Conservation (phyloP, 1,140 invertebrate genomes). For the Odontomachus brunneus region DNA sequence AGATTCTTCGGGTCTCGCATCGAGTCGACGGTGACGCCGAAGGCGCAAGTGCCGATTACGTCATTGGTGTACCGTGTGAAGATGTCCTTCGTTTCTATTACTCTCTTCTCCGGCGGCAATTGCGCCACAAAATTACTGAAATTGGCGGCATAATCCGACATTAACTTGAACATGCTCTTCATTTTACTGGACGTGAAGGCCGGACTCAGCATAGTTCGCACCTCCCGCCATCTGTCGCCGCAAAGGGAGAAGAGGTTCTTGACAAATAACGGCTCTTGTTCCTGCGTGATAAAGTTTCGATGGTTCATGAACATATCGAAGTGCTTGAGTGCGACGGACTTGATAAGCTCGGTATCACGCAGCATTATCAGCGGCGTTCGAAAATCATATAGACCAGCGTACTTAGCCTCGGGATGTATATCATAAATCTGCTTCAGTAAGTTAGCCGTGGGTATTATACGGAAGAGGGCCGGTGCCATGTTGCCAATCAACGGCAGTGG, state of each 20-base stretch:
- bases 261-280: constrained; percentile 70
- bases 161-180: constrained; percentile 32
- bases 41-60: constrained; percentile 83
- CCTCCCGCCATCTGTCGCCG: constrained; percentile 78
- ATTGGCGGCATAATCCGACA: background rate
- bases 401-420: constrained; percentile 10
- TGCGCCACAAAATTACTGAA: constrained; percentile 37
- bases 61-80: constrained; percentile 83
- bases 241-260: constrained; percentile 75
- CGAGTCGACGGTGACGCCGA: constrained; percentile 78
- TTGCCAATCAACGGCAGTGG: constrained; percentile 25
- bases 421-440: constrained; percentile 49
- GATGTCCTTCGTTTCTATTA: constrained; percentile 77
- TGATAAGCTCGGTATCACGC: constrained; percentile 26
- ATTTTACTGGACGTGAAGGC: constrained; percentile 79
- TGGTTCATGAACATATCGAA: constrained; percentile 77
- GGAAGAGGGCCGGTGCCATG: background rate
- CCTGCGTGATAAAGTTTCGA: constrained; percentile 70
- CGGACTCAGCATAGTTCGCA: constrained; percentile 77
- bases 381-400: constrained; percentile 19
- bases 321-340: background rate
- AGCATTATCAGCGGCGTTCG: background rate
- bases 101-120: constrained; percentile 69
- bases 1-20: constrained; percentile 71
- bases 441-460: constrained; percentile 1